Percentiles rank a stretch among this genome's conserved stretches.
Conservation (phyloP, 2,113 vertebrate genomes). For the Hydrochoerus hydrochaeris region DNA sequence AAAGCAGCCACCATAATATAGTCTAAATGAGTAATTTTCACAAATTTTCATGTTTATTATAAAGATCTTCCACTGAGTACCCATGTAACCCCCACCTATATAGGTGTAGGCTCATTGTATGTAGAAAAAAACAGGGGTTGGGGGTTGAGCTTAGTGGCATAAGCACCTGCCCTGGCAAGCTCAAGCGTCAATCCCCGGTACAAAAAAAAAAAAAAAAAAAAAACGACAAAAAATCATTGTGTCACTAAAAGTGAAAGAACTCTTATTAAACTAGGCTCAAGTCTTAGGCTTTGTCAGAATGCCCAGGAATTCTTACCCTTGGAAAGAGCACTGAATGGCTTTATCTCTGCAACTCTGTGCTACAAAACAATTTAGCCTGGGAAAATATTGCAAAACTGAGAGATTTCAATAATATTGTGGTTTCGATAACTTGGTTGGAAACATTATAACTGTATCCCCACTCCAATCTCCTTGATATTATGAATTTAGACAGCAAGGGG, state of each 20-base stretch:
- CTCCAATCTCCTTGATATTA: background rate
- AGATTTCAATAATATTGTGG: background rate
- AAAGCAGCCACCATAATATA: background rate
- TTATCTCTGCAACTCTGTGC: background rate
- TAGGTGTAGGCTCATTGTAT: background rate
- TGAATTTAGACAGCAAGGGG: background rate
- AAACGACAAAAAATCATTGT: background rate
- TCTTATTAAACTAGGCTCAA: background rate
- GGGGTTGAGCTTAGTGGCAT: too few species aligned
- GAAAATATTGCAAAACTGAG: background rate
- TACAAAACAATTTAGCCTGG: background rate
- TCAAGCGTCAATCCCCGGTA: too few species aligned
- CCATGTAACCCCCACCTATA: background rate
- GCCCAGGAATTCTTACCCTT: background rate
- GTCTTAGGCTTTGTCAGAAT: background rate
- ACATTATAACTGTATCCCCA: background rate
- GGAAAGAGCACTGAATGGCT: background rate
- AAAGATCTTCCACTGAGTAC: background rate
- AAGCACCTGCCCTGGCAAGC: too few species aligned
- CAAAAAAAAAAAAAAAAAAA: background rate
- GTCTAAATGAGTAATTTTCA: conserved; percentile 13
- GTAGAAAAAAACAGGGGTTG: background rate
- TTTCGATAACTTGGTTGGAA: background rate
- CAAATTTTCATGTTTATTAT: background rate
- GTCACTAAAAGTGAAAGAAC: background rate